phyloP scores from a whole-genome alignment of 2,113 vertebrate species.

The Pelvicachromis taeniatus region DNA sequence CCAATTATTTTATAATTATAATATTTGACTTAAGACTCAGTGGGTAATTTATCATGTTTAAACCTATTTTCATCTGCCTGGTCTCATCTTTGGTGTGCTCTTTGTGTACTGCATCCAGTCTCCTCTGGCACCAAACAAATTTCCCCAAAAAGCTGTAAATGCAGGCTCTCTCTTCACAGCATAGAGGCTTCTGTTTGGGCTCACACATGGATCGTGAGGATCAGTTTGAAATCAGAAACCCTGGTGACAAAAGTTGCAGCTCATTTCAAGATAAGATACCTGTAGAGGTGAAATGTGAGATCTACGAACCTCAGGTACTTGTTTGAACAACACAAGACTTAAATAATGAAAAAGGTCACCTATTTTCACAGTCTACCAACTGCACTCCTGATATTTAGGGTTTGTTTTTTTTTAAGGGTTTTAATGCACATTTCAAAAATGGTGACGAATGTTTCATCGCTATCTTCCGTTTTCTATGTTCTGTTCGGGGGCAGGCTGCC shows the following conservation, averaged over 20 bases:
- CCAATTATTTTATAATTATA: neutral
- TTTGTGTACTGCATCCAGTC: neutral
- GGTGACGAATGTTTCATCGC: rapidly evolving
- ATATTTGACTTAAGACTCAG: neutral
- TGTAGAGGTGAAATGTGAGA: slow-evolving; percentile 53
- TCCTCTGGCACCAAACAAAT: neutral
- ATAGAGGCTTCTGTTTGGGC: slow-evolving; percentile 49
- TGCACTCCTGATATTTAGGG: neutral
- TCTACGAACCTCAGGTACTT: slow-evolving; percentile 59
- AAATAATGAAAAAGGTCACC: neutral
- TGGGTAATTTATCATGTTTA: neutral
- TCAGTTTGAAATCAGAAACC: neutral
- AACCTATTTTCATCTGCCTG: neutral
- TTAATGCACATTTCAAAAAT: neutral
- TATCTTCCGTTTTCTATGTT: neutral
- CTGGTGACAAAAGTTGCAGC: neutral
- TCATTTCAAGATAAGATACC: neutral
- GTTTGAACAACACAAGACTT: neutral
- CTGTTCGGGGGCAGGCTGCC: slow-evolving; percentile 4
- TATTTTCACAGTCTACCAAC: neutral
- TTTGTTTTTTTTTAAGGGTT: neutral
- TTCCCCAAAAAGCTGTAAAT: neutral
- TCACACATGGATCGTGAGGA: slow-evolving; percentile 8
- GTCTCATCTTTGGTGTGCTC: neutral
- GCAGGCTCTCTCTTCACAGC: slow-evolving; percentile 6